Evolutionary conservation across 2,888 invertebrate species (phyloP), one percentile per base, ranked within the genome.

Genomic region (Caenorhabditis parvicauda): DNA sequence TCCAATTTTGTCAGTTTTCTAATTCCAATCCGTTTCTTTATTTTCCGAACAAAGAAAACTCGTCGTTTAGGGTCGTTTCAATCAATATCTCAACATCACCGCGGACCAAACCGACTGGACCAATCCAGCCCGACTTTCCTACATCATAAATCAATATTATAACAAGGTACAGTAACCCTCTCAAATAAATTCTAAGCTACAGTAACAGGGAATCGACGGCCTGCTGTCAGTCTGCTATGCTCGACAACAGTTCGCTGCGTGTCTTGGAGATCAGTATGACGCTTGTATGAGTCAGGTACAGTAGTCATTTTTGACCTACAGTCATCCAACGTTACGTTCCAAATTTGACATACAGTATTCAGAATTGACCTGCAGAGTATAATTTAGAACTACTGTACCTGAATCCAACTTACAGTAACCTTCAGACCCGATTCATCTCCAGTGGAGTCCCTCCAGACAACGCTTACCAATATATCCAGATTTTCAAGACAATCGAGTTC

Each of bases 401-500:
- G n/a, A n/a, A n/a, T n/a, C 35, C 9, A 32, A 32, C 9, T 12
- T 32, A n/a, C 24, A 17, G 12, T 24, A 21, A 48, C 7, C 0
- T 3, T 37, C 28, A 58, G 58, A 35, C 53, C 9, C 52, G 48
- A 4, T 64, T 64, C 48, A 60, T 67, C 5, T 27, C 44, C 17
- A 39, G 37, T 27, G 67, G 67, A 9, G 47, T 56, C 7, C 51
- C 52, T 22, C 58, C 55, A 3, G 21, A 22, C 3, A 56, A 56
- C 22, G 67, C 67, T 2, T 24, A 43, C 14, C 1, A 27, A 9
- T 67, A 61, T 39, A 59, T 64, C 5, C 48, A 48, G 17, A 27
- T 61, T 9, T 67, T 64, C 55, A 61, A 51, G 21, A 57, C 45
- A 9, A 43, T 64, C 42, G 64, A 64, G 37, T 67, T 67, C 49